These are phyloP conservation scores for Lophura nycthemera DNA, from an alignment of 2,113 vertebrate genomes.

Conservation along the genomic window DNA sequence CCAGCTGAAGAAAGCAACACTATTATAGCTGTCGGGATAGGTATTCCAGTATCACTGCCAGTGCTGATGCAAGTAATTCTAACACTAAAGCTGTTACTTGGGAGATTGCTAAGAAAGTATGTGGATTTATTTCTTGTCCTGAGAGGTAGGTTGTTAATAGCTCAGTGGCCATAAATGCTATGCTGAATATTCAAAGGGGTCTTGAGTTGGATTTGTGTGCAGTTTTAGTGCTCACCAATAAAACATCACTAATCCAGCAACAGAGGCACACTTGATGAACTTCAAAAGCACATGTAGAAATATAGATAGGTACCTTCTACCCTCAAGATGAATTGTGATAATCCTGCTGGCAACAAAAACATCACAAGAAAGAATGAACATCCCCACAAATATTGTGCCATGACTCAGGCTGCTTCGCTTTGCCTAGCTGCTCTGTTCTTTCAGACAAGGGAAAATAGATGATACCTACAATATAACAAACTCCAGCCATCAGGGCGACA, in stretches of 20 bases:
- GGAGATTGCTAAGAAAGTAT: not conserved
- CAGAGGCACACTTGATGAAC: not conserved
- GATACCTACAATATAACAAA: not conserved
- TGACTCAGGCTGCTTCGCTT: not conserved
- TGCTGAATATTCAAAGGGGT: conserved; percentile 29
- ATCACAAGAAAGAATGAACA: not conserved
- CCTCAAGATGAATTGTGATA: not conserved
- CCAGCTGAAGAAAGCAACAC: not conserved
- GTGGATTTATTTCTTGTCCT: not conserved
- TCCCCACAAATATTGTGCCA: not conserved
- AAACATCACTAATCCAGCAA: not conserved
- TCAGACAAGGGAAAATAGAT: not conserved
- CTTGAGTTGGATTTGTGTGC: not conserved
- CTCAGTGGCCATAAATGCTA: not conserved
- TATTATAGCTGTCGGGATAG: not conserved
- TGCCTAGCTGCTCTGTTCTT: not conserved
- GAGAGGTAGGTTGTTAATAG: not conserved
- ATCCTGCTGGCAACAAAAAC: not conserved
- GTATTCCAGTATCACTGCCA: not conserved
- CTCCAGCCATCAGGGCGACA: not conserved
- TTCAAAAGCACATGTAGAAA: not conserved
- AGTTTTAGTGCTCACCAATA: not conserved
- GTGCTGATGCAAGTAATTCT: conserved; percentile 5
- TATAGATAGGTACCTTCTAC: not conserved
- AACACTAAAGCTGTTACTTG: not conserved